A percentile compares a stretch with the other conserved stretches of the same genome.
phyloP scores from a whole-genome alignment of 1,140 invertebrate species.

The Grapholita molesta region DNA sequence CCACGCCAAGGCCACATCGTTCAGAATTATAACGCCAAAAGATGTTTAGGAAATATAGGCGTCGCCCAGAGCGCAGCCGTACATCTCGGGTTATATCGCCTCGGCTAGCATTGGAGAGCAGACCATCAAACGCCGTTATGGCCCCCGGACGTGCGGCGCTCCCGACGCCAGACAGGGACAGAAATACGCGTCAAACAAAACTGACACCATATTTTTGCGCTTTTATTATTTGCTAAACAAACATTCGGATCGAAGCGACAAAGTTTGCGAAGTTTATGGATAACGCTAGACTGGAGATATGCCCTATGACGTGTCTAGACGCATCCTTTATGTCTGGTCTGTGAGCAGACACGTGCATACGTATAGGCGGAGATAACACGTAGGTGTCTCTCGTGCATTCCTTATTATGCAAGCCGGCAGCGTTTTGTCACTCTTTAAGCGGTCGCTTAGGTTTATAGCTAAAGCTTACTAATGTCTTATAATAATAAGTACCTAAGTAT shows the following conservation, averaged over 20 bases:
- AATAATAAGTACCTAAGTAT: no score
- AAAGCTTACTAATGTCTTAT: no score
- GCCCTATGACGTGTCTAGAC: background rate
- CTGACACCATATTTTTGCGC: conserved; percentile 50
- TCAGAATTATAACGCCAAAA: conserved; percentile 67
- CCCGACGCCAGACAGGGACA: conserved; percentile 75
- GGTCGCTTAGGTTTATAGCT: no score
- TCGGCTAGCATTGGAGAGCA: conserved; percentile 88
- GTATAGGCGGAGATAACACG: background rate
- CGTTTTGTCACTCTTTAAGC: no score
- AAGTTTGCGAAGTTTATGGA: conserved; percentile 14
- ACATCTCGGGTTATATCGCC: conserved; percentile 85
- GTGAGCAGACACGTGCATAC: background rate
- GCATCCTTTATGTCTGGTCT: background rate
- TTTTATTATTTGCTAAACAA: conserved; percentile 72
- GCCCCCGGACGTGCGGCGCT: conserved; percentile 79
- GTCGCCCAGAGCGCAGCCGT: conserved; percentile 83
- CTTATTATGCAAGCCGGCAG: no score
- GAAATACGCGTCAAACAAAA: conserved; percentile 47
- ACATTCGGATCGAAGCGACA: conserved; percentile 47
- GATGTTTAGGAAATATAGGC: conserved; percentile 77
- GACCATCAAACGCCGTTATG: conserved; percentile 85
- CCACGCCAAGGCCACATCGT: conserved; percentile 59
- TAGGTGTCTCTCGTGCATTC: background rate
- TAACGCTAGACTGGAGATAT: conserved; percentile 10